Conservation (phyloP, 2,797 vertebrate species). For the Hydrolagus colliei region DNA sequence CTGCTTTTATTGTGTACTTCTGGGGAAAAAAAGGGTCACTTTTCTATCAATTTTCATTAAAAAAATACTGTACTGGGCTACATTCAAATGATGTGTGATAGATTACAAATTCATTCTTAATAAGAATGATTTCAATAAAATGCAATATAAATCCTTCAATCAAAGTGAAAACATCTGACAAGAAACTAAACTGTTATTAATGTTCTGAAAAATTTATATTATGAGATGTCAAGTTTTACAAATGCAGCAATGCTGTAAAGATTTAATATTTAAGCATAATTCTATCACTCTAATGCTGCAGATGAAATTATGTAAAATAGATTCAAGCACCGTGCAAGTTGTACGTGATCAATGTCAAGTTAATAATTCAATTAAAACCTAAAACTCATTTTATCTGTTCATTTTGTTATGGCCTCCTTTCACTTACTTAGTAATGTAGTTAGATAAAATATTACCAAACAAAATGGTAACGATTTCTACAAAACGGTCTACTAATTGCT, state of each 20-base stretch:
- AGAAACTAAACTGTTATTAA: neutral
- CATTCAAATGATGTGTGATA: neutral
- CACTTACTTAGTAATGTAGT: neutral
- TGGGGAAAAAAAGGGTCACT: neutral
- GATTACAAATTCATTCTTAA: slow-evolving; percentile 24
- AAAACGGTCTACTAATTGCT: neutral
- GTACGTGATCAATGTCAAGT: neutral
- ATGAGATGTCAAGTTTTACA: slow-evolving; percentile 1
- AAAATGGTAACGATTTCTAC: neutral
- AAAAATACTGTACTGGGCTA: neutral
- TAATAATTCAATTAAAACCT: slow-evolving; percentile 18
- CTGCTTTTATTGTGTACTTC: neutral
- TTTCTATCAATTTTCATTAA: neutral
- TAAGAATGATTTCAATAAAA: slow-evolving; percentile 9
- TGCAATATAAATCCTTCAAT: slow-evolving; percentile 16
- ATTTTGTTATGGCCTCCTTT: neutral
- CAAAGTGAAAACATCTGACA: neutral
- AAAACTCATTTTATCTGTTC: slow-evolving; percentile 1
- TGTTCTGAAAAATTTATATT: neutral
- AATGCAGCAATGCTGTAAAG: slow-evolving; percentile 3
- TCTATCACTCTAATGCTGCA: neutral
- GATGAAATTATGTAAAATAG: slow-evolving; percentile 19
- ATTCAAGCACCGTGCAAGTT: neutral
- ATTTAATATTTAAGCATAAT: slow-evolving; percentile 8
- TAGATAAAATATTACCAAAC: slow-evolving; percentile 5